Conservation (phyloP, 1,140 invertebrate genomes). For the Drosophila serrata region DNA sequence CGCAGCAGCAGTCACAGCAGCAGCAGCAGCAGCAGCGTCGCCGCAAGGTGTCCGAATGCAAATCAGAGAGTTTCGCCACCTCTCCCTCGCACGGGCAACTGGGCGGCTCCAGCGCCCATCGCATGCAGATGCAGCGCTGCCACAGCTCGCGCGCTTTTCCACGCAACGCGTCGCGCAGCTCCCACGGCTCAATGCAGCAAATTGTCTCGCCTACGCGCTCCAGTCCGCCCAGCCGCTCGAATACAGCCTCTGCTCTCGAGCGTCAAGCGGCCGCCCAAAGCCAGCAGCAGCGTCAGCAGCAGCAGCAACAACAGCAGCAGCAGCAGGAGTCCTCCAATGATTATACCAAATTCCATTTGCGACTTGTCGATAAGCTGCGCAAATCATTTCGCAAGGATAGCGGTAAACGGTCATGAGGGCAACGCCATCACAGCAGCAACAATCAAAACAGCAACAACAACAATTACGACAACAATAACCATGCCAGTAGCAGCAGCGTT, state of each 20-base stretch:
- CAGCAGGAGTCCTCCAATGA: conserved; percentile 86
- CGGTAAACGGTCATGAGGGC: conserved; percentile 85
- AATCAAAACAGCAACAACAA: conserved; percentile 26
- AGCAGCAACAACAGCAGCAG: conserved; percentile 87
- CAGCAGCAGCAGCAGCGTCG: conserved; percentile 86
- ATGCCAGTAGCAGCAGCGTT: conserved; percentile 17
- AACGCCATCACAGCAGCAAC: conserved; percentile 27
- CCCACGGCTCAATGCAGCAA: conserved; percentile 87
- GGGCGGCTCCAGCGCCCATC: conserved; percentile 87
- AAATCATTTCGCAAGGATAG: conserved; percentile 90
- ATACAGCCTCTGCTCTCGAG: conserved; percentile 68
- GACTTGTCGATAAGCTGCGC: conserved; percentile 93
- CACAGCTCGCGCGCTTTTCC: conserved; percentile 85
- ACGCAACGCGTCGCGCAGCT: conserved; percentile 87
- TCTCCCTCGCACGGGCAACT: conserved; percentile 89
- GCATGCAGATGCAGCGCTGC: conserved; percentile 86
- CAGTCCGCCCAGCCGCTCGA: conserved; percentile 68
- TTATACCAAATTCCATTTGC: conserved; percentile 93
- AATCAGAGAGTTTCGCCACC: conserved; percentile 91
- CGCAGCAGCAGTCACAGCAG: conserved; percentile 66
- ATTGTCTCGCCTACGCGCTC: conserved; percentile 88
- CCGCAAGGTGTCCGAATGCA: conserved; percentile 92
- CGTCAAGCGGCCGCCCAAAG: conserved; percentile 86
- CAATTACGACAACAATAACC: conserved; percentile 41
- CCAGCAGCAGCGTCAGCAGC: conserved; percentile 84